Percentiles rank a stretch among this genome's conserved stretches.
These are phyloP conservation scores for Scopus umbretta DNA, from an alignment of 2,113 vertebrate genomes.

Conservation along the genomic window DNA sequence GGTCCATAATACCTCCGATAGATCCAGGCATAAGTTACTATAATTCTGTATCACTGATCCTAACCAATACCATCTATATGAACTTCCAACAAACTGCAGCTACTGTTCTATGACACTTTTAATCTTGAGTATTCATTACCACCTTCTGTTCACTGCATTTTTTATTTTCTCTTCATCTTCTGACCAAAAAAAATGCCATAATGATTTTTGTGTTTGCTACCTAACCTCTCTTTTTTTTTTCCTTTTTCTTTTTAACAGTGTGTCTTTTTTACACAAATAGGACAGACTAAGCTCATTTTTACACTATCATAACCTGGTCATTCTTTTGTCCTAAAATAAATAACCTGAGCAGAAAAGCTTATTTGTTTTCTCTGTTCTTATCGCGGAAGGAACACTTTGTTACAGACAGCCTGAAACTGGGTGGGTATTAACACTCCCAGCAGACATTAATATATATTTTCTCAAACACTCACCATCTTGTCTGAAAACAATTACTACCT, in stretches of 20 bases:
- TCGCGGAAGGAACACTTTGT: background rate
- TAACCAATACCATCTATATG: background rate
- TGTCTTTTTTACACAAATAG: background rate
- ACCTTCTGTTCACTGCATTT: background rate
- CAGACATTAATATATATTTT: background rate
- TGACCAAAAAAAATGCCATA: background rate
- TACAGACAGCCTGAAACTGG: background rate
- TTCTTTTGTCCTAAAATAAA: background rate
- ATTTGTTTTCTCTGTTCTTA: background rate
- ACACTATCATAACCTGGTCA: background rate
- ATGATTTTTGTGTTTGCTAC: background rate
- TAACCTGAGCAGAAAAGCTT: background rate
- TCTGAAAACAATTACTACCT: background rate
- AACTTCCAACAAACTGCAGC: background rate
- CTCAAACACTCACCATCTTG: background rate
- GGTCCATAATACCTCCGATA: background rate
- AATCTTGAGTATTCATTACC: background rate
- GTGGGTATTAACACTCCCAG: background rate
- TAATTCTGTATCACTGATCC: background rate
- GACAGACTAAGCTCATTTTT: background rate
- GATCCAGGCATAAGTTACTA: background rate
- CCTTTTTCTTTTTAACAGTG: background rate
- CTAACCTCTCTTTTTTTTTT: accelerated
- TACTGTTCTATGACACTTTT: background rate
- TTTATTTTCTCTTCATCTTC: background rate